Evolutionary conservation across 2,113 vertebrate species (phyloP).

Genomic region (Lynx canadensis): DNA sequence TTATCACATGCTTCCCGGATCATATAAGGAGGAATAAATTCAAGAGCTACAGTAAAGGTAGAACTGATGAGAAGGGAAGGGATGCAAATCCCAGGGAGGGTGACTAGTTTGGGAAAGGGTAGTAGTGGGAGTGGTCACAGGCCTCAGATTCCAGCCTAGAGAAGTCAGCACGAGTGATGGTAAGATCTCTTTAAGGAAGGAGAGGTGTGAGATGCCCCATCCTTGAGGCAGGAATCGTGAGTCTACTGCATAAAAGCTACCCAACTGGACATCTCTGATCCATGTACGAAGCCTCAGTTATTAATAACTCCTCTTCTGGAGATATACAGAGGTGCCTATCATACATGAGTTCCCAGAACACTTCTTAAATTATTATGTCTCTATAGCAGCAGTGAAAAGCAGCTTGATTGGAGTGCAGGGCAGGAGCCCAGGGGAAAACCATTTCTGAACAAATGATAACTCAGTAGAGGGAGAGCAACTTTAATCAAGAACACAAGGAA

Average conservation of each 20-base stretch:
- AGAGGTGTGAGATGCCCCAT: not conserved
- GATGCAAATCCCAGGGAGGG: not conserved
- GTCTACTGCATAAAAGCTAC: not conserved
- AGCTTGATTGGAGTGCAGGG: not conserved
- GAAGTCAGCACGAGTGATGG: not conserved
- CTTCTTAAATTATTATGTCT: constrained; percentile 53
- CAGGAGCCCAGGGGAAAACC: not conserved
- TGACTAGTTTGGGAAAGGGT: not conserved
- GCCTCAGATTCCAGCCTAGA: not conserved
- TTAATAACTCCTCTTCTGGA: constrained; percentile 68
- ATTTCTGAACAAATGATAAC: constrained; percentile 28
- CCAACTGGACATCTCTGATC: not conserved
- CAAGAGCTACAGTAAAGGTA: not conserved
- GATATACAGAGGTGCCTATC: constrained; percentile 33
- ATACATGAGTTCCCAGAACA: not conserved
- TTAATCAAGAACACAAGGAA: not conserved
- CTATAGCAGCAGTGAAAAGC: not conserved
- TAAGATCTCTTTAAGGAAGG: not conserved
- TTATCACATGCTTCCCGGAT: not conserved
- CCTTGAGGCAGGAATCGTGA: constrained; percentile 20
- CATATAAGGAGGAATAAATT: not conserved
- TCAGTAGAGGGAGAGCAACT: not conserved
- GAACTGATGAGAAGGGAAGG: not conserved
- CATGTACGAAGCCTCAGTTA: not conserved
- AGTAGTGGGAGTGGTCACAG: too few species aligned